Percentiles rank a stretch among this genome's conserved stretches.
Conservation (phyloP, 2,888 invertebrate species). For the Ochropleura plecta region DNA sequence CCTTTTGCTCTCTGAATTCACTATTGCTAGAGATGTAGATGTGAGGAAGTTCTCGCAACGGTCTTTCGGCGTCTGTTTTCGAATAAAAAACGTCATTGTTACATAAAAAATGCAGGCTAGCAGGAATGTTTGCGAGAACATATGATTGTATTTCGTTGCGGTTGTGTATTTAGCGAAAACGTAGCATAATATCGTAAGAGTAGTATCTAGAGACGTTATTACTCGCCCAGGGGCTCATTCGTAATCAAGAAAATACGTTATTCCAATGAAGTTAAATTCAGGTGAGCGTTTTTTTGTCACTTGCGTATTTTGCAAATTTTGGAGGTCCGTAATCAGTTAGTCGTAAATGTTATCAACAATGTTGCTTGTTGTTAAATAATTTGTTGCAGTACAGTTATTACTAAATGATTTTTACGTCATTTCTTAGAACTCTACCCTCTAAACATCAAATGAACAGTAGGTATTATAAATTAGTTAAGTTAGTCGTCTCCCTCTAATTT, state of each 20-base stretch:
- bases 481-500: slow-evolving; percentile 28
- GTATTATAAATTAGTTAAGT: slow-evolving; percentile 26
- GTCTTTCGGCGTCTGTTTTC: slow-evolving; percentile 69
- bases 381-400: neutral
- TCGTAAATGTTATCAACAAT: slow-evolving; percentile 30
- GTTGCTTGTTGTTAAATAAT: slow-evolving; percentile 24
- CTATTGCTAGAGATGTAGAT: slow-evolving; percentile 77
- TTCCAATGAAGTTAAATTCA: slow-evolving; percentile 75
- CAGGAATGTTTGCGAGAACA: slow-evolving; percentile 65
- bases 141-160: slow-evolving; percentile 58
- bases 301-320: slow-evolving; percentile 35
- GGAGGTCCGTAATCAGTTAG: slow-evolving; percentile 6
- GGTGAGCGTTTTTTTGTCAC: slow-evolving; percentile 66
- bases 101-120: slow-evolving; percentile 68
- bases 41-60: slow-evolving; percentile 80
- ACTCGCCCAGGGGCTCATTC: slow-evolving; percentile 37
- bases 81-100: slow-evolving; percentile 61
- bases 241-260: slow-evolving; percentile 68
- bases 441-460: slow-evolving; percentile 20
- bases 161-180: slow-evolving; percentile 43
- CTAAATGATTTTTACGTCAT: neutral
- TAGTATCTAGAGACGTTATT: slow-evolving; percentile 47
- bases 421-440: slow-evolving; percentile 29
- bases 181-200: slow-evolving; percentile 50
- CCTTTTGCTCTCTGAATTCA: slow-evolving; percentile 82